Base-by-base conservation (phyloP, 2,888 invertebrate genomes). In the Ennomos fuscantarius region DNA sequence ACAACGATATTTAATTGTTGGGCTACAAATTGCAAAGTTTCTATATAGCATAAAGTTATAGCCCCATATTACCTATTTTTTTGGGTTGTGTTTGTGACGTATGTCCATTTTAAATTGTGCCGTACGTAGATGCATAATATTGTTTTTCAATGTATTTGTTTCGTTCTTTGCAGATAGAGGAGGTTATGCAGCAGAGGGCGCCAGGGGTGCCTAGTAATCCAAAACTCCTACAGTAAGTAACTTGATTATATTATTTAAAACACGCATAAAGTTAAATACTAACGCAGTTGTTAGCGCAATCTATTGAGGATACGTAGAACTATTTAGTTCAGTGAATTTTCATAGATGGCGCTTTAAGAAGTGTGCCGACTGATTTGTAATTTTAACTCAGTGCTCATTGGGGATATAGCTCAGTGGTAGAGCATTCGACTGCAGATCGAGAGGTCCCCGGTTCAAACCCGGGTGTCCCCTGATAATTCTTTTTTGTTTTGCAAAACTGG, bases 381-480 rank as follows among this genome's bases (percentile, higher is more conserved):
- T 84, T 89, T 86, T 72, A 35, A 2, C 15, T 0, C 0, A 0
- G 0, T 0, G 0, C 0, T 0, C 57, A 69, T 0, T 2, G 87
- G 90, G 89, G 89, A 89, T 89, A 89, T 90, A 91, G 89, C 89
- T 90, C 89, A 90, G 89, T 90, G 90, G 89, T 90, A 90, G 89
- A 89, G 89, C 90, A 89, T 89, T 90, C 90, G 89, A 89, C 89
- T 89, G 89, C 89, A 89, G 89, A 89, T 89, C 89, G 89, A 90
- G 89, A 90, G 89, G 90, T 91, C 89, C 90, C 89, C 89, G 91
- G 89, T 91, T 90, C 90, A 89, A 91, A 89, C 89, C 89, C 90
- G 90, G 90, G 89, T 89, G 88, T 89, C 89, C 88, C 89, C 90
- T 91, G 36, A n/a, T 9, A 1, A 2, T 10, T 63, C 66, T 57